phyloP scores from a whole-genome alignment of 1,140 invertebrate genomes.

The Euborellia annulipes region DNA sequence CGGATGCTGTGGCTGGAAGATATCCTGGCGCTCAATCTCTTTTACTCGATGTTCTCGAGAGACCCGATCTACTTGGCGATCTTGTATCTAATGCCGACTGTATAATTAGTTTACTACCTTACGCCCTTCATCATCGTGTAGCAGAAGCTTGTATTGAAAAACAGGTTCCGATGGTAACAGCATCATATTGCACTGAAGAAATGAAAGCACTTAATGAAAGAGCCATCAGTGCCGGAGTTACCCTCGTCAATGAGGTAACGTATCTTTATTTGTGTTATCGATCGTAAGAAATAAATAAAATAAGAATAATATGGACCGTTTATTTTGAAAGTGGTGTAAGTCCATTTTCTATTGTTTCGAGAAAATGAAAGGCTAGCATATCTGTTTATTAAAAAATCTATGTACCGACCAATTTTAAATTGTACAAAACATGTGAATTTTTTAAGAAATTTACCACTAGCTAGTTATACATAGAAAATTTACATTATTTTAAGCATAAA shows the following conservation, averaged over 20 bases:
- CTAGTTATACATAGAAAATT: too few relatives aligned
- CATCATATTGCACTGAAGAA: slow-evolving; percentile 79
- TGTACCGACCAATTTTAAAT: too few relatives aligned
- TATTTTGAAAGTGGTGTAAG: too few relatives aligned
- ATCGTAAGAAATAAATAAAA: slow-evolving; percentile 1
- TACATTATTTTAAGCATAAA: too few relatives aligned
- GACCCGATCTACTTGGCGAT: slow-evolving; percentile 50
- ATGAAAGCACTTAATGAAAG: slow-evolving; percentile 61
- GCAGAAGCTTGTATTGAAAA: slow-evolving; percentile 76
- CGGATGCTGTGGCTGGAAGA: slow-evolving; percentile 58
- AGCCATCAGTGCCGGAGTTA: slow-evolving; percentile 22
- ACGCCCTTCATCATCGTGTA: slow-evolving; percentile 66
- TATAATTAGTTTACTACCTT: slow-evolving; percentile 84
- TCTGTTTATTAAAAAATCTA: too few relatives aligned
- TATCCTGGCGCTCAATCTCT: slow-evolving; percentile 66
- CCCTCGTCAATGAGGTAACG: slow-evolving; percentile 18
- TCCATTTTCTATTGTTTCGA: background rate
- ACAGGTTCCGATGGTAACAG: slow-evolving; percentile 87
- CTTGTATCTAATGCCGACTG: slow-evolving; percentile 61
- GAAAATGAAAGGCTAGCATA: too few relatives aligned
- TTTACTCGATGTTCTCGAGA: slow-evolving; percentile 63
- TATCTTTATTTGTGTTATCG: background rate
- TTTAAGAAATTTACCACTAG: too few relatives aligned
- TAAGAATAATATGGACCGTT: too few relatives aligned
- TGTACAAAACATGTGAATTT: too few relatives aligned